Evolutionary conservation across 2,113 vertebrate species (phyloP).

Genomic region (Callopanchax toddi): DNA sequence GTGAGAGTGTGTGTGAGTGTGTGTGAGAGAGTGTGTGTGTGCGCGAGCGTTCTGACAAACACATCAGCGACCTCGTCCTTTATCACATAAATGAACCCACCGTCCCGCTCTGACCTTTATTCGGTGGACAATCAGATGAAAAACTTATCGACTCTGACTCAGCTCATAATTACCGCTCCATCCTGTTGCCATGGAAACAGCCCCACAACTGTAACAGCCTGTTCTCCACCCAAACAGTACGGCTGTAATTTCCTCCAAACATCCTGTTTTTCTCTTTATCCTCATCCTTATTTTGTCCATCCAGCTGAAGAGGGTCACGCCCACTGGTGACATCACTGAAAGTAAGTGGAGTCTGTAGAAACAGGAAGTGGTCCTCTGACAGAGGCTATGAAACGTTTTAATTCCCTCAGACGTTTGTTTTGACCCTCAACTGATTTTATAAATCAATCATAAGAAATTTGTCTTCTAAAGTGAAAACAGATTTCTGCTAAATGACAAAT

Average conservation of each 20-base stretch:
- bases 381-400: no score
- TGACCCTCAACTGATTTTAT: no score
- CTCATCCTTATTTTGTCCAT: not conserved
- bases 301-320: no score
- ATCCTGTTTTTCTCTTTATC: not conserved
- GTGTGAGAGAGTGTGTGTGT: constrained; percentile 9
- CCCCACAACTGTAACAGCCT: constrained; percentile 4
- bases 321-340: no score
- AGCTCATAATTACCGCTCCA: constrained; percentile 39
- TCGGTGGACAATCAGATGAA: constrained; percentile 5
- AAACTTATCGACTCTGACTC: constrained; percentile 37
- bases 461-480: no score
- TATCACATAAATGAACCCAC: not conserved
- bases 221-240: not conserved
- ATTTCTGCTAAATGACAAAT: no score
- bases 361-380: no score
- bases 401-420: no score
- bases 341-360: no score
- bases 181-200: constrained; percentile 51
- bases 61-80: no score
- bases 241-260: not conserved
- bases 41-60: not conserved
- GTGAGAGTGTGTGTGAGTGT: constrained; percentile 6
- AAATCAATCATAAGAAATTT: no score
- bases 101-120: not conserved